Percentiles rank a stretch among this genome's conserved stretches.
These are phyloP conservation scores for Protonibea diacanthus DNA, from an alignment of 2,797 vertebrate genomes.

Conservation along the genomic window DNA sequence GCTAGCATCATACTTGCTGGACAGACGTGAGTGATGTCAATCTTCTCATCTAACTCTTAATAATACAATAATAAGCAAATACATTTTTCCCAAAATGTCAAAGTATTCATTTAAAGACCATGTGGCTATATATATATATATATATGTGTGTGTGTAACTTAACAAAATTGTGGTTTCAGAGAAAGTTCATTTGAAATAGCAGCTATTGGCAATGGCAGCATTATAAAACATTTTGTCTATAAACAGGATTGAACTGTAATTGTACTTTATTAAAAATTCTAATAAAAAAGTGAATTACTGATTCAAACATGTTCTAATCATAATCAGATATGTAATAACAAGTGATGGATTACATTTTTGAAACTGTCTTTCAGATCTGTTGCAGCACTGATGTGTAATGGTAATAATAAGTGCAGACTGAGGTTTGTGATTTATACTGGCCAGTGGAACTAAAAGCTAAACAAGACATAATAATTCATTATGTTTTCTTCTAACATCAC, in stretches of 20 bases:
- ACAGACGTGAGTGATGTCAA: not conserved
- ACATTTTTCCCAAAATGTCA: not conserved
- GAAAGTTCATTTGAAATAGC: not conserved
- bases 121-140: not conserved
- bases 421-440: slow-evolving; percentile 10
- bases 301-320: slow-evolving; percentile 1
- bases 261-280: slow-evolving; percentile 3
- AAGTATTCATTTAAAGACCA: not conserved
- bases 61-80: no score
- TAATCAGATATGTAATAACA: slow-evolving; percentile 10
- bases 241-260: slow-evolving; percentile 7
- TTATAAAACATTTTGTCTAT: not conserved
- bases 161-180: slow-evolving; percentile 5
- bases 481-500: slow-evolving; percentile 39
- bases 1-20: not conserved
- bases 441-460: slow-evolving; percentile 31
- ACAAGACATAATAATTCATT: slow-evolving; percentile 29
- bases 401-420: slow-evolving; percentile 8
- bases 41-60: not conserved
- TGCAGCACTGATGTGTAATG: not conserved
- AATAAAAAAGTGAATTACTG: not conserved
- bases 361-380: slow-evolving; percentile 9
- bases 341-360: slow-evolving; percentile 16
- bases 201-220: not conserved
- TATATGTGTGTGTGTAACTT: no score